phyloP scores from a whole-genome alignment of 2,888 invertebrate genomes.

The Yponomeuta sedellus region DNA sequence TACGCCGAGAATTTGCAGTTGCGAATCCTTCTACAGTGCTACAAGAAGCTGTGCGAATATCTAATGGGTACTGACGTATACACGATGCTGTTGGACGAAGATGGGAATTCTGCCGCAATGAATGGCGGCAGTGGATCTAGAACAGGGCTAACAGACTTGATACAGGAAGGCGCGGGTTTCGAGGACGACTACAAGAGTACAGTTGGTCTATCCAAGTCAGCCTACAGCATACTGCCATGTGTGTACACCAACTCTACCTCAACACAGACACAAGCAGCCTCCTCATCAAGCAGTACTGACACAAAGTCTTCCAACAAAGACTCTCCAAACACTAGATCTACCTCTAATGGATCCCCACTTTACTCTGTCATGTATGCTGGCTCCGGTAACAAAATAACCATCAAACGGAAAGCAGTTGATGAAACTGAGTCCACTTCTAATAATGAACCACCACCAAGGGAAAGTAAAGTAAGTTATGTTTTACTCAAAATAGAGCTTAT shows the following conservation, averaged over 20 bases:
- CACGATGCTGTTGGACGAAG: slow-evolving; percentile 74
- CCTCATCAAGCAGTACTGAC: slow-evolving; percentile 50
- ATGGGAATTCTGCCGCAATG: slow-evolving; percentile 67
- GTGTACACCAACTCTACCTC: slow-evolving; percentile 80
- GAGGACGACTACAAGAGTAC: slow-evolving; percentile 85
- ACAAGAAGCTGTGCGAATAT: slow-evolving; percentile 91
- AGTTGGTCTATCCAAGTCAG: slow-evolving; percentile 83
- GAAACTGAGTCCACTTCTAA: slow-evolving; percentile 55
- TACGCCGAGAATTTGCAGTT: slow-evolving; percentile 90
- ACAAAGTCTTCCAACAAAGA: slow-evolving; percentile 48
- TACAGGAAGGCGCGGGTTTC: slow-evolving; percentile 87
- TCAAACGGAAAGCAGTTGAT: slow-evolving; percentile 84
- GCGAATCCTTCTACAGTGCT: slow-evolving; percentile 89
- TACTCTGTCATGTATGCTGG: slow-evolving; percentile 90
- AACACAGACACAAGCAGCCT: slow-evolving; percentile 58
- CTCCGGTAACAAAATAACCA: slow-evolving; percentile 88
- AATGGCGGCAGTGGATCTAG: slow-evolving; percentile 71
- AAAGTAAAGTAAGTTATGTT: slow-evolving; percentile 49
- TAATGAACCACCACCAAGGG: slow-evolving; percentile 53
- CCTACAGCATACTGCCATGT: slow-evolving; percentile 84
- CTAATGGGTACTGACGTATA: slow-evolving; percentile 85
- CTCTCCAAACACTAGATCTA: slow-evolving; percentile 56
- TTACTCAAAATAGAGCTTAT: no score
- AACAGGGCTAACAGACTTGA: slow-evolving; percentile 82
- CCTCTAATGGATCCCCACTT: slow-evolving; percentile 61